These are phyloP conservation scores for Albula goreensis DNA, from an alignment of 2,113 vertebrate genomes.

Conservation along the genomic window DNA sequence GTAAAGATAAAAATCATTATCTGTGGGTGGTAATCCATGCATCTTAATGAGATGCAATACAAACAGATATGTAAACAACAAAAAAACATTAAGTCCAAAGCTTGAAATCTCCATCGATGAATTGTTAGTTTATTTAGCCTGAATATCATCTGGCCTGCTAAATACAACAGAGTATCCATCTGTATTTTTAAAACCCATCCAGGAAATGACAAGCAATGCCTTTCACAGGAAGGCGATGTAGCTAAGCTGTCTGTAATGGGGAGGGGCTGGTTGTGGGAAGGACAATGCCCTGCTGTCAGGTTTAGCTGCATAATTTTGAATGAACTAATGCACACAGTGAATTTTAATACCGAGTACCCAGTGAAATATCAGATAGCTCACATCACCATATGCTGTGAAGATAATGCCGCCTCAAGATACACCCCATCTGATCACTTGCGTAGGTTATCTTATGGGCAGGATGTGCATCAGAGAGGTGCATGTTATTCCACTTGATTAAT, in stretches of 20 bases:
- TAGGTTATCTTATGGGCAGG: constrained; percentile 15
- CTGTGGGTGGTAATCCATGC: neutral
- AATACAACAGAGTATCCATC: constrained; percentile 22
- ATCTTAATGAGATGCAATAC: neutral
- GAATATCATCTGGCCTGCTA: constrained; percentile 2
- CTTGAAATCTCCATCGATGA: neutral
- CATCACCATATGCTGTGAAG: constrained; percentile 42
- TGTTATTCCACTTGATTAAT: constrained; percentile 42
- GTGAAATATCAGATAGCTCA: constrained; percentile 20
- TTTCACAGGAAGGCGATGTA: constrained; percentile 24
- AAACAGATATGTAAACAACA: neutral
- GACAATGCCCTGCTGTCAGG: constrained; percentile 21
- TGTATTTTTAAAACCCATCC: constrained; percentile 31
- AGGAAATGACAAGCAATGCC: constrained; percentile 9
- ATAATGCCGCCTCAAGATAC: constrained; percentile 34
- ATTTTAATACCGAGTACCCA: constrained; percentile 30
- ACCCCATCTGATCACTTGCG: constrained; percentile 36
- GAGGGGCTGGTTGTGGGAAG: neutral
- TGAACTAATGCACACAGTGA: constrained; percentile 22
- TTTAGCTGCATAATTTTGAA: constrained; percentile 12
- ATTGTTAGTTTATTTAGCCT: constrained; percentile 5
- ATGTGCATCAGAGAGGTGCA: constrained; percentile 21
- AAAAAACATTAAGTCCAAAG: neutral
- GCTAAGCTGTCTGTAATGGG: constrained; percentile 21
- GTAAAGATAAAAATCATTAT: neutral